A percentile compares a stretch with the other conserved stretches of the same genome.
phyloP scores from a whole-genome alignment of 2,797 vertebrate genomes.

The Bothrops alternatus region DNA sequence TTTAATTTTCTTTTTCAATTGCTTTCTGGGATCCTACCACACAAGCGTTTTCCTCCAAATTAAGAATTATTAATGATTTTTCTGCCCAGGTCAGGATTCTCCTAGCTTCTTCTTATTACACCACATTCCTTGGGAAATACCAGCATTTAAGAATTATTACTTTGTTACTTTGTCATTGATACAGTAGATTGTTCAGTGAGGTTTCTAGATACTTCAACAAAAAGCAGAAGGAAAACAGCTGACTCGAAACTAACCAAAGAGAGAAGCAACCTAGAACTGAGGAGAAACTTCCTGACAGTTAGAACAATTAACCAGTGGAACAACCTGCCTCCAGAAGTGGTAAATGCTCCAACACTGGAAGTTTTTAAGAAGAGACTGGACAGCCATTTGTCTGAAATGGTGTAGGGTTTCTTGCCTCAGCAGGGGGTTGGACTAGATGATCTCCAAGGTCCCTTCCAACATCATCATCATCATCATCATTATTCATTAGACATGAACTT shows the following conservation, averaged over 20 bases:
- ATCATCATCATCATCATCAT: no score
- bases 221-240: background rate
- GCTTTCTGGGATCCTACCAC: background rate
- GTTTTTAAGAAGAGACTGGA: no score
- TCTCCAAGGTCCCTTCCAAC: no score
- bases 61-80: background rate
- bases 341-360: no score
- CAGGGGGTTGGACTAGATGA: no score
- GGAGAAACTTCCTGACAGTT: no score
- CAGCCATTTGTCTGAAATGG: no score
- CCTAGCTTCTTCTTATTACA: background rate
- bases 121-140: background rate
- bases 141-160: background rate
- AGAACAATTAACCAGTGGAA: no score
- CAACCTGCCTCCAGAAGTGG: no score
- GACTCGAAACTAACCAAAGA: background rate
- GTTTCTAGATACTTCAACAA: background rate
- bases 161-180: background rate
- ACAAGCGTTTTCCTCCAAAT: background rate
- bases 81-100: background rate
- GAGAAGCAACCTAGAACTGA: no score
- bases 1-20: background rate
- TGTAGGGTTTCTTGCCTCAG: no score
- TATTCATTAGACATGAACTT: no score
- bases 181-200: background rate